Evolutionary conservation across 2,888 invertebrate species (phyloP).

Genomic region (Tenthredo livida): DNA sequence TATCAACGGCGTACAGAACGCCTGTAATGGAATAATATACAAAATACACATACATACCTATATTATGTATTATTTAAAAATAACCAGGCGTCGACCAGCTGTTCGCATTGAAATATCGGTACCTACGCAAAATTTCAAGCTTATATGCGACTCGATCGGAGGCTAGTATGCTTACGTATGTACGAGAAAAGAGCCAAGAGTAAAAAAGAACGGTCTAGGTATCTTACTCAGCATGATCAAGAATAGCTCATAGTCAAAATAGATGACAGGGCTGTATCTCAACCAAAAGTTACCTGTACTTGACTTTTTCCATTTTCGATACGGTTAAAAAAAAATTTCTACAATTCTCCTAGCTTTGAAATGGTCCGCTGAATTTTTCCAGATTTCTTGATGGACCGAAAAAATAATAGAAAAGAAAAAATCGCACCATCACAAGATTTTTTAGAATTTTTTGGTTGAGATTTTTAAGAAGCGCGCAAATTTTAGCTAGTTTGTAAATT

Average conservation of each 20-base stretch:
- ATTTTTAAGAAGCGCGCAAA: too few species aligned
- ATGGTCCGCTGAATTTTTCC: too few species aligned
- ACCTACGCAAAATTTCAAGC: conserved; percentile 34
- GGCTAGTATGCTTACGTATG: not conserved
- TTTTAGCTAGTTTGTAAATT: too few species aligned
- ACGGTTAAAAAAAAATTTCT: too few species aligned
- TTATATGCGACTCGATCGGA: not conserved
- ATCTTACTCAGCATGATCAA: conserved; percentile 47
- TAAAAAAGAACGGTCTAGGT: not conserved
- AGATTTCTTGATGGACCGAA: too few species aligned
- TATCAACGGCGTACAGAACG: not conserved
- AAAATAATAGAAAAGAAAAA: too few species aligned
- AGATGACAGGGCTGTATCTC: conserved; percentile 72
- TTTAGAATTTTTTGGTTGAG: too few species aligned
- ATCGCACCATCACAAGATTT: too few species aligned
- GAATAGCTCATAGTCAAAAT: conserved; percentile 68
- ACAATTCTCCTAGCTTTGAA: too few species aligned
- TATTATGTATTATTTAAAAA: conserved; percentile 1
- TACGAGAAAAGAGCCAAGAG: conserved; percentile 17
- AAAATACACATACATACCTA: not conserved
- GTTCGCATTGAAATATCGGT: conserved; percentile 1
- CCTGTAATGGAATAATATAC: not conserved
- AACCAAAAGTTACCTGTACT: conserved; percentile 33
- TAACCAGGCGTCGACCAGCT: conserved; percentile 6
- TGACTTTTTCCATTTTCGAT: too few species aligned